phyloP scores from a whole-genome alignment of 2,113 vertebrate genomes.

The Laticauda colubrina region DNA sequence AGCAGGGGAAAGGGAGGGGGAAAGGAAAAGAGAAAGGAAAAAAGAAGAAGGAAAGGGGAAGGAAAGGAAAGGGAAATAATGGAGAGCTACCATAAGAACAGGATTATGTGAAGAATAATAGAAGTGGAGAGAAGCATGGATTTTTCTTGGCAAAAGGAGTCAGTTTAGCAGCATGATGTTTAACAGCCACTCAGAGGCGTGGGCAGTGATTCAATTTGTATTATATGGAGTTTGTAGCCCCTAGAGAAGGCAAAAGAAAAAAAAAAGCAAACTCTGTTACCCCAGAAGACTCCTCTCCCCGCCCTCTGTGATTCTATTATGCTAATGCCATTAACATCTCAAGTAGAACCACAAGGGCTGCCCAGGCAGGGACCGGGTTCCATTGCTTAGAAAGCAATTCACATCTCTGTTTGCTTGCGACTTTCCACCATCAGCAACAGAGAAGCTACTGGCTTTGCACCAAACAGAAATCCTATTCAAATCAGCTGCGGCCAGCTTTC shows the following conservation, averaged over 20 bases:
- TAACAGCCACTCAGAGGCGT: slow-evolving; percentile 15
- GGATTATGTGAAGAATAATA: neutral
- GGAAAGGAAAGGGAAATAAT: slow-evolving; percentile 7
- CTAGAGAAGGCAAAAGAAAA: slow-evolving; percentile 25
- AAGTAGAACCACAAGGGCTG: neutral
- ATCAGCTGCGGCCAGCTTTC: neutral
- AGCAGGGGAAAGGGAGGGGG: neutral
- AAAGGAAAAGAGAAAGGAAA: neutral
- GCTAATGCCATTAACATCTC: slow-evolving; percentile 15
- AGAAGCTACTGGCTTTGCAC: neutral
- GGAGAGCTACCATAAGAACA: slow-evolving; percentile 35
- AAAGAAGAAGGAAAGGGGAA: neutral
- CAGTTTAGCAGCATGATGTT: slow-evolving; percentile 35
- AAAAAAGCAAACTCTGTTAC: slow-evolving; percentile 17
- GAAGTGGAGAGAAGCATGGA: slow-evolving; percentile 28
- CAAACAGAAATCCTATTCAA: slow-evolving; percentile 21
- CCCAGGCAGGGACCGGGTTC: neutral
- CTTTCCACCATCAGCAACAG: slow-evolving; percentile 23
- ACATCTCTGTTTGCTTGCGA: neutral
- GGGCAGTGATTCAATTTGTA: slow-evolving; percentile 33
- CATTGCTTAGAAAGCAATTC: neutral
- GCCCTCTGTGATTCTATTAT: slow-evolving; percentile 26
- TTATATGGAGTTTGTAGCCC: slow-evolving; percentile 21
- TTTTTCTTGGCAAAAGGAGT: slow-evolving; percentile 36
- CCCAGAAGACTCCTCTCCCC: slow-evolving; percentile 11